These are phyloP conservation scores for Phrynocephalus guinanensis DNA, from an alignment of 2,797 vertebrate genomes.

Conservation along the genomic window DNA sequence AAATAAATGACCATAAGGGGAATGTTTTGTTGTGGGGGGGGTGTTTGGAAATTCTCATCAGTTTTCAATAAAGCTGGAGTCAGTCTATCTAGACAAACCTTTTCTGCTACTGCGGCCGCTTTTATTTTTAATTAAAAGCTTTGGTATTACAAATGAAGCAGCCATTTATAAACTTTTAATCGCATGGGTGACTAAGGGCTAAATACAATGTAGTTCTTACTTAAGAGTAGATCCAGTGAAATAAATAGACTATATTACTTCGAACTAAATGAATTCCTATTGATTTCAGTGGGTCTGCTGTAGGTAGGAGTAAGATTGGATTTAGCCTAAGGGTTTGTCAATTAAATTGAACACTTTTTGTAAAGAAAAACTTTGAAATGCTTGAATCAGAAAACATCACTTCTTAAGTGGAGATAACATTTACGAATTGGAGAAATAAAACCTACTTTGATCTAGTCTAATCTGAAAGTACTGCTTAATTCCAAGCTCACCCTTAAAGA, in stretches of 20 bases:
- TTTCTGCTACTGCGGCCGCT: not conserved
- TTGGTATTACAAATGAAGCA: slow-evolving; percentile 1
- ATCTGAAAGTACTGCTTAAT: not conserved
- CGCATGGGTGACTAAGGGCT: not conserved
- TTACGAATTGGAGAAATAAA: too few relatives aligned
- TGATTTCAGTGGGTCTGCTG: not conserved
- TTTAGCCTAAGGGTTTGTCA: not conserved
- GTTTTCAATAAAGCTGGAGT: slow-evolving; percentile 4
- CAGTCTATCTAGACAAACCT: slow-evolving; percentile 17
- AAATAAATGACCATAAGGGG: slow-evolving; percentile 1
- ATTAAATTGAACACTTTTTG: not conserved
- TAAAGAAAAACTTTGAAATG: too few relatives aligned
- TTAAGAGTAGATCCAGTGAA: not conserved
- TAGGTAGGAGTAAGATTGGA: not conserved
- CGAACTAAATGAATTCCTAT: not conserved
- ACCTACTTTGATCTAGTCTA: not conserved
- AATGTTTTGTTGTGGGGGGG: slow-evolving; percentile 1
- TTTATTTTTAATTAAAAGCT: not conserved
- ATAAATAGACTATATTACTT: not conserved
- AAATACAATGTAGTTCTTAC: not conserved
- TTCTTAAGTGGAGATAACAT: too few relatives aligned
- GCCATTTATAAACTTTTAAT: slow-evolving; percentile 18
- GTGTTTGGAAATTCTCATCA: not conserved
- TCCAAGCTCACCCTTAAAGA: not conserved
- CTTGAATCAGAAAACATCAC: too few relatives aligned